Base-by-base conservation (phyloP, 2,797 vertebrate genomes). In the Bryconaethiops microstoma region DNA sequence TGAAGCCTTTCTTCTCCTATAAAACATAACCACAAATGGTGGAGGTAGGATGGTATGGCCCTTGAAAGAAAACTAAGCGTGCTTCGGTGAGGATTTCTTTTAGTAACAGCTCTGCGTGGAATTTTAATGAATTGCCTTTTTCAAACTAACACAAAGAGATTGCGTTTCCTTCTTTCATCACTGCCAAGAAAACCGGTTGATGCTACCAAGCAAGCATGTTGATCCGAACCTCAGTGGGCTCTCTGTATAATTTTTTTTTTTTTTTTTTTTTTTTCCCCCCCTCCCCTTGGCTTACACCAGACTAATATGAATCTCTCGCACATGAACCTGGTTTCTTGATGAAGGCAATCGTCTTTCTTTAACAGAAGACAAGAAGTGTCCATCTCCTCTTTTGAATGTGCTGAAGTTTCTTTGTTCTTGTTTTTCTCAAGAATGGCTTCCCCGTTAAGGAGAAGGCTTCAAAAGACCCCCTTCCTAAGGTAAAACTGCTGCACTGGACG, bases 401-500 rank as follows among this genome's bases (percentile, higher is more conserved):
- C 90, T 93, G 90, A 90, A 93, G 92, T 89, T 85, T 91, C 88
- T 82, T 62, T 93, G 92, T 92, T 92, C 87, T 82, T 80, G 81
- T 76, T 84, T 92, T 85, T 89, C 88, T 91, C 89, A 94, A 95
- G 94, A 95, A 94, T 95, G 94, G 93, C 91, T 93, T 92, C 88
- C 93, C 94, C 79, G 88, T 86, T 93, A 94, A 92, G 93, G 93
- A 95, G 89, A 93, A 93, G 90, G 88, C 93, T 90, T 90, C 93
- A 91, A 94, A 94, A 93, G 93, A 93, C 87, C 82, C 91, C 79
- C 92, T 90, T 75, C 90, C 81, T 84, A 93, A 95, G 94, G 94
- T 95, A 94, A 93, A 86, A 86, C 84, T 84, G 88, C 84, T 72
- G 19, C 55, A 52, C 35, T 29, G 57, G 81, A 82, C 57, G 14